Evolutionary conservation across 1,140 invertebrate genomes (phyloP), one percentile per base, ranked within the genome.

Genomic region (Portunus trituberculatus): DNA sequence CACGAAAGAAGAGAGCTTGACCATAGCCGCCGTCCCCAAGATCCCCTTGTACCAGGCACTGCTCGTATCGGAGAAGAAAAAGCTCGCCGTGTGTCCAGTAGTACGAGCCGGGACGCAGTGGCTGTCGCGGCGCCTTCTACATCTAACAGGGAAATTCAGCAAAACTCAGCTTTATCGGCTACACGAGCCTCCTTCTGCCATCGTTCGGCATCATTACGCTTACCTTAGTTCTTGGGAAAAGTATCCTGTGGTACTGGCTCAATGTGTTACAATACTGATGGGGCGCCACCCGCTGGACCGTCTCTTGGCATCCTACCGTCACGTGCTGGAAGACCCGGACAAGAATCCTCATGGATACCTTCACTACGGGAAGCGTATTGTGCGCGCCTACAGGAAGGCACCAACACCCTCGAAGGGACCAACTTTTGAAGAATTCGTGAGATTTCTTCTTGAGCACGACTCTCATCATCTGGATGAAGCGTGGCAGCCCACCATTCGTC

Each of bases 181-280:
- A 28, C 94, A 89, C 29, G 94, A 95, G 32, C 96, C 96, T 20
- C 94, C 96, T 6, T 93, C 96, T 32, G 92, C 87, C 28, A 91
- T 96, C 31, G 96, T 94, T 16, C 20, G 94, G 59, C 94, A 96
- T 76, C 83, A 76, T 46, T 96, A 84, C 31, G 92, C 94, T 20
- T 96, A 93, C 89, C 59, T 96, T 46, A 95, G 92, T 28, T 96
- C 96, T 16, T 96, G 96, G 96, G 96, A 96, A 31, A 92, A 93
- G n/a, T 96, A 96, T 46, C 94, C 96, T 0, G 45, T 67, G 28
- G 91, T 96, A 2, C 46, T 96, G 76, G 52, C 88, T 16, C 92
- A 96, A 28, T 93, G 91, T 10, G 67, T 94, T 10, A 96, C 88
- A 12, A 86, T 96, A 16, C 45, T 96, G 29, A 92, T 96, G 92